Evolutionary conservation across 2,113 vertebrate species (phyloP).

Genomic region (Larimichthys crocea): DNA sequence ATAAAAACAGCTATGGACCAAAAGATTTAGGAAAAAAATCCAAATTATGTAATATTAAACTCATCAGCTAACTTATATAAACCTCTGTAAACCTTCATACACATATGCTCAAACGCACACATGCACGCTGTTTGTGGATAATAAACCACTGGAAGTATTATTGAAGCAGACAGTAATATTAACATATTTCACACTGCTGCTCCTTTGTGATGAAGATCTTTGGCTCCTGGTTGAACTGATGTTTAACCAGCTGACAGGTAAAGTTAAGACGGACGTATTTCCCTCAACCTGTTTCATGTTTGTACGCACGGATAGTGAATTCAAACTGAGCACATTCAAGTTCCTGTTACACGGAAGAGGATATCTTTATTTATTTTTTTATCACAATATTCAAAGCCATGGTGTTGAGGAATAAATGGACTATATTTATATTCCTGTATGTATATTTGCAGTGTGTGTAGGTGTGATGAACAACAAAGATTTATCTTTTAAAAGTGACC

Average conservation of each 20-base stretch:
- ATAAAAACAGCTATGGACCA: slow-evolving; percentile 16
- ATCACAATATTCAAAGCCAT: slow-evolving; percentile 66
- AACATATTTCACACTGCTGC: background rate
- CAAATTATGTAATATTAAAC: background rate
- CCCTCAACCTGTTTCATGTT: slow-evolving; percentile 5
- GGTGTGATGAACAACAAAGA: slow-evolving; percentile 47
- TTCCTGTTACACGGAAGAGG: slow-evolving; percentile 32
- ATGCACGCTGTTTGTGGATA: slow-evolving; percentile 13
- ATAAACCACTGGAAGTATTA: background rate
- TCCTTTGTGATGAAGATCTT: background rate
- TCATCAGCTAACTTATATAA: slow-evolving; percentile 5
- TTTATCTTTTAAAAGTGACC: slow-evolving; percentile 64
- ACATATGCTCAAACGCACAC: slow-evolving; percentile 3
- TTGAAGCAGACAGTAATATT: background rate
- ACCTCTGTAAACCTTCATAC: slow-evolving; percentile 18
- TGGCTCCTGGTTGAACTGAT: slow-evolving; percentile 6
- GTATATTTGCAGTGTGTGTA: slow-evolving; percentile 56
- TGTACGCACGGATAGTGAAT: slow-evolving; percentile 18
- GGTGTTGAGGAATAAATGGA: slow-evolving; percentile 54
- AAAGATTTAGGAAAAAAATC: slow-evolving; percentile 28
- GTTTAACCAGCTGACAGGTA: background rate
- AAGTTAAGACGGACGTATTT: background rate
- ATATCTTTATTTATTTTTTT: slow-evolving; percentile 68
- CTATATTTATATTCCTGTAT: slow-evolving; percentile 73
- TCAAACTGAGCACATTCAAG: slow-evolving; percentile 48